These are phyloP conservation scores for Myotis findleyi DNA, from an alignment of 2,797 vertebrate genomes.

Conservation along the genomic window DNA sequence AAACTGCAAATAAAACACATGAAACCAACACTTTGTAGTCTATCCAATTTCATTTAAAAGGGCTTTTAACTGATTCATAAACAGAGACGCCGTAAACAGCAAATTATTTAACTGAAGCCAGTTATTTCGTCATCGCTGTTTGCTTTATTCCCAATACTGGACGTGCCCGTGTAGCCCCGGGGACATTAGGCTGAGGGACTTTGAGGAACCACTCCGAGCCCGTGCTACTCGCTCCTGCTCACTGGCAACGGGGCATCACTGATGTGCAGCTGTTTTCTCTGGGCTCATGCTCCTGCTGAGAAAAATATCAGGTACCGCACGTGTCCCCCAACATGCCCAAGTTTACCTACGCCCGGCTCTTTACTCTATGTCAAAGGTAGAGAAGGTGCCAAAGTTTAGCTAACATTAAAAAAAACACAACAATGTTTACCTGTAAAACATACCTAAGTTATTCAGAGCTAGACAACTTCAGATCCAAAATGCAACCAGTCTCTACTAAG, in stretches of 20 bases:
- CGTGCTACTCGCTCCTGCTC: rapidly evolving
- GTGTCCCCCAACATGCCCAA: background rate
- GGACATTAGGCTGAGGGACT: background rate
- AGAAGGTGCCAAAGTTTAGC: background rate
- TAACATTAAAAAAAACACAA: background rate
- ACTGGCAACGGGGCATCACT: background rate
- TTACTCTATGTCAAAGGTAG: background rate
- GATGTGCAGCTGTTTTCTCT: background rate
- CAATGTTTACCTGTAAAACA: background rate
- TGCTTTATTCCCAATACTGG: background rate
- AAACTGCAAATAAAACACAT: conserved; percentile 89
- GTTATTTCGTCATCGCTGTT: conserved; percentile 43
- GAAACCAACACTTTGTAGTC: conserved; percentile 88
- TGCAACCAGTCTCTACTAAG: background rate
- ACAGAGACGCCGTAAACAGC: conserved; percentile 82
- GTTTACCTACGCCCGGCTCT: background rate
- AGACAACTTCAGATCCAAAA: background rate
- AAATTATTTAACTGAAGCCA: conserved; percentile 84
- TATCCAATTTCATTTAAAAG: conserved; percentile 89
- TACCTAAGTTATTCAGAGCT: background rate
- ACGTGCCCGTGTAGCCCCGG: rapidly evolving
- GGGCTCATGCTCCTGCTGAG: background rate
- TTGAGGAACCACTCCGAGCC: background rate
- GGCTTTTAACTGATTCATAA: conserved; percentile 87
- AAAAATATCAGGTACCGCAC: background rate